Conservation (phyloP, 2,888 invertebrate genomes). For the Luffia ferchaultella region DNA sequence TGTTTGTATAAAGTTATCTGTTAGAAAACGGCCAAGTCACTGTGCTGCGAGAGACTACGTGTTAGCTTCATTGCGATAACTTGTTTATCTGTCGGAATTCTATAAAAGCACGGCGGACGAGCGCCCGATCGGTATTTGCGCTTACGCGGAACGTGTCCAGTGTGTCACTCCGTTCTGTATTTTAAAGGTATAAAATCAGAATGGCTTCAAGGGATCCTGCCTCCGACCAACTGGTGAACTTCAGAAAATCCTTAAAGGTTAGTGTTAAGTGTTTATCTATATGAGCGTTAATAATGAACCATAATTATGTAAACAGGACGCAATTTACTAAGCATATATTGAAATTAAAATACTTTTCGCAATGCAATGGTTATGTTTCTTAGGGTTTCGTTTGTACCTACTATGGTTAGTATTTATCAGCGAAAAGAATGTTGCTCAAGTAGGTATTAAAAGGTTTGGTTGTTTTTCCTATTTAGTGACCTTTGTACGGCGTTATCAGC, state of each 20-base stretch:
- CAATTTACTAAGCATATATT: too few species aligned
- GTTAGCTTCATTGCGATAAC: not conserved
- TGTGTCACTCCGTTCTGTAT: conserved; percentile 5
- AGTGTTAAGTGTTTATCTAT: too few species aligned
- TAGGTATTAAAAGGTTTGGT: too few species aligned
- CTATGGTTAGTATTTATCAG: too few species aligned
- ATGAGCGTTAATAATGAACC: too few species aligned
- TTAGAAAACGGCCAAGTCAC: not conserved
- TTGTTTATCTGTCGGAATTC: conserved; percentile 39
- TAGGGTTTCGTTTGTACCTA: too few species aligned
- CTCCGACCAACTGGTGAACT: conserved; percentile 10
- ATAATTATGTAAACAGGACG: too few species aligned
- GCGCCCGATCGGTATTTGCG: conserved; percentile 24
- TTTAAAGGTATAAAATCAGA: not conserved
- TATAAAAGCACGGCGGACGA: conserved; percentile 33
- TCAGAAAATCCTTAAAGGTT: conserved; percentile 7
- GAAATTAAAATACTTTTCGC: too few species aligned
- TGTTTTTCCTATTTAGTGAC: too few species aligned
- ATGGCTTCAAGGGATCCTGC: conserved; percentile 8
- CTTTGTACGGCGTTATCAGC: too few species aligned
- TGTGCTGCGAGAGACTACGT: not conserved
- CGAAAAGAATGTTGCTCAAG: too few species aligned
- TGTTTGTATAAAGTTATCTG: not conserved
- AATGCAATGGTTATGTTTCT: too few species aligned
- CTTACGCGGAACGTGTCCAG: conserved; percentile 1